Evolutionary conservation across 2,113 vertebrate species (phyloP).

Genomic region (Calonectris borealis): DNA sequence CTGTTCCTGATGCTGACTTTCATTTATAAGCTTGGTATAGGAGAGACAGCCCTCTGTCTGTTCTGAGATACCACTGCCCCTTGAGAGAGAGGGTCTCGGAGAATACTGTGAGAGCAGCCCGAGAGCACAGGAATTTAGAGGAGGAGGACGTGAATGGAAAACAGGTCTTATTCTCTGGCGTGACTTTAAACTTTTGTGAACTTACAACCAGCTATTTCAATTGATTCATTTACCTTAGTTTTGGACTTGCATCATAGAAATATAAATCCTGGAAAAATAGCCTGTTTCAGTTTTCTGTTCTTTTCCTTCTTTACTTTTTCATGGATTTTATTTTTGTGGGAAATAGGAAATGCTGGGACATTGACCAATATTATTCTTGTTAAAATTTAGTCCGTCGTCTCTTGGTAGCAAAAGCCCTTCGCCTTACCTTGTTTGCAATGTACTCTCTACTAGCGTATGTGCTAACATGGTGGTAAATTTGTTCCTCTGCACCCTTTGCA

Average conservation of each 20-base stretch:
- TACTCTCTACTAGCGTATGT: neutral
- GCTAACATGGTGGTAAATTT: neutral
- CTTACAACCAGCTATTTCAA: neutral
- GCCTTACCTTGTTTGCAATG: neutral
- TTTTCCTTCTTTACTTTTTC: neutral
- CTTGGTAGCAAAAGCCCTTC: neutral
- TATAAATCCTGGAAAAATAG: neutral
- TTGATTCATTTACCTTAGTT: neutral
- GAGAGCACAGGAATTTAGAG: neutral
- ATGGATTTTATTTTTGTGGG: neutral
- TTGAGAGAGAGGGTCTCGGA: neutral
- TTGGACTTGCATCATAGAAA: neutral
- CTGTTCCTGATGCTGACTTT: neutral
- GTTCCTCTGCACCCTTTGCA: neutral
- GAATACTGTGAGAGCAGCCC: neutral
- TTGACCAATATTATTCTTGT: neutral
- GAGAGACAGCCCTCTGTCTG: neutral
- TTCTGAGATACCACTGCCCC: neutral
- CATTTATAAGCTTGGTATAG: accelerated
- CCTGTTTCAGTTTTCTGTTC: neutral
- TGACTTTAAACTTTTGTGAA: accelerated
- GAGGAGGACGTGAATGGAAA: accelerated
- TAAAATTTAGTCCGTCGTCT: neutral
- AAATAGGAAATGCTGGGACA: neutral
- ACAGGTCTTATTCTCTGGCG: accelerated